phyloP scores from a whole-genome alignment of 2,888 invertebrate species.

The Folsomia candida region DNA sequence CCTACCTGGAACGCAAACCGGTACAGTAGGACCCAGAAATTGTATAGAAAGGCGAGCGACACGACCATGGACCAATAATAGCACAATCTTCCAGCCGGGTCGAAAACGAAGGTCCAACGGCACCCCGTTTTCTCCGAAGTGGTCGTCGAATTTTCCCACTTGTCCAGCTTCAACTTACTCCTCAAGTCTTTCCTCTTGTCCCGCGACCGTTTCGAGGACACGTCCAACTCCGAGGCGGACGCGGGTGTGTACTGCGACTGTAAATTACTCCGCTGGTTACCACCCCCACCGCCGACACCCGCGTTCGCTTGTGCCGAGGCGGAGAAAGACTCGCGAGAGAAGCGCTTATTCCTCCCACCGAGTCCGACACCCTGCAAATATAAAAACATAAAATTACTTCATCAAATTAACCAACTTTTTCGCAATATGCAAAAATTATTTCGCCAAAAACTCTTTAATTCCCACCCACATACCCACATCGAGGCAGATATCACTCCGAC shows the following conservation, averaged over 20 bases:
- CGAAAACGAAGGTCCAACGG: conserved; percentile 94
- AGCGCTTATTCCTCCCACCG: conserved; percentile 52
- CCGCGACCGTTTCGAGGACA: conserved; percentile 66
- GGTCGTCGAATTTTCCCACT: conserved; percentile 54
- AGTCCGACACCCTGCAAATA: conserved; percentile 48
- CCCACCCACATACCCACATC: no score
- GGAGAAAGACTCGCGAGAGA: conserved; percentile 72
- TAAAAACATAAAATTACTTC: no score
- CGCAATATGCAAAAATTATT: neutral
- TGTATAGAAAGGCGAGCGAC: conserved; percentile 91
- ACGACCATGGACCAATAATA: conserved; percentile 98
- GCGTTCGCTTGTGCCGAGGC: conserved; percentile 56
- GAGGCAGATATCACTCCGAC: no score
- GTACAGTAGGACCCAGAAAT: conserved; percentile 97
- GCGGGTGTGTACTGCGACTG: conserved; percentile 46
- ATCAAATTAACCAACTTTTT: neutral
- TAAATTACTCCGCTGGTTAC: conserved; percentile 45
- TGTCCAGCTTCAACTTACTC: conserved; percentile 53
- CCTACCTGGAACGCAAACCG: conserved; percentile 98
- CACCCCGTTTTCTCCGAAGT: conserved; percentile 58
- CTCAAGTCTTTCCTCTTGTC: conserved; percentile 55
- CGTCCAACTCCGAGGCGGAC: conserved; percentile 69
- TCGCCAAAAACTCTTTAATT: no score
- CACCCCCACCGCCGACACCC: conserved; percentile 29
- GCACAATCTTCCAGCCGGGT: conserved; percentile 93